phyloP scores from a whole-genome alignment of 2,797 vertebrate genomes.

The Chaunax sp. region DNA sequence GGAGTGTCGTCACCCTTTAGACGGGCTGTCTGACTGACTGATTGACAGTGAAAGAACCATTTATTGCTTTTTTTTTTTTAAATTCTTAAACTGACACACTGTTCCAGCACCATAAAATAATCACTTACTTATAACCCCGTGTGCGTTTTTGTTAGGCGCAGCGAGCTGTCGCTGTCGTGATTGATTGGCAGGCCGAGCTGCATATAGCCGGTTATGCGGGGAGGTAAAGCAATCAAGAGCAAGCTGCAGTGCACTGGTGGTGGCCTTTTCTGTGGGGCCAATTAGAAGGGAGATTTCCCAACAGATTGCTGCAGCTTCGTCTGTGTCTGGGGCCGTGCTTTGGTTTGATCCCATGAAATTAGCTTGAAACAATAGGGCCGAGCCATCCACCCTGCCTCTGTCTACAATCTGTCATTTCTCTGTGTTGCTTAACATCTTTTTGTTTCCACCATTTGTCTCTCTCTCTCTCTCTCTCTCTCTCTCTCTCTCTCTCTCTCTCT shows the following conservation, averaged over 20 bases:
- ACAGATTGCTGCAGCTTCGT: conserved; percentile 71
- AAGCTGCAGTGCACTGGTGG: conserved; percentile 39
- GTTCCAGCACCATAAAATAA: conserved; percentile 35
- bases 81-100: conserved; percentile 28
- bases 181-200: conserved; percentile 56
- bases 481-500: not conserved
- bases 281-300: conserved; percentile 77
- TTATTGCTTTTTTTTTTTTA: conserved; percentile 13
- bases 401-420: conserved; percentile 47
- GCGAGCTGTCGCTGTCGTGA: conserved; percentile 33
- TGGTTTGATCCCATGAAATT: conserved; percentile 79
- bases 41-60: conserved; percentile 36
- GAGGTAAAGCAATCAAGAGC: conserved; percentile 61
- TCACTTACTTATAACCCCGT: conserved; percentile 23
- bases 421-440: conserved; percentile 22
- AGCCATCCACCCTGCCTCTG: conserved; percentile 44
- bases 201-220: conserved; percentile 30
- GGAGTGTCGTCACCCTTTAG: conserved; percentile 20
- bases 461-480: conserved; percentile 5
- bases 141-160: conserved; percentile 20
- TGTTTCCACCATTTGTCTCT: not conserved
- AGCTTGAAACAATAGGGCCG: conserved; percentile 74
- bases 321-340: conserved; percentile 72
- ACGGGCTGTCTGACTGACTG: conserved; percentile 21
- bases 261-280: conserved; percentile 66